phyloP scores from a whole-genome alignment of 2,888 invertebrate species.

The Mesochorus sp. region DNA sequence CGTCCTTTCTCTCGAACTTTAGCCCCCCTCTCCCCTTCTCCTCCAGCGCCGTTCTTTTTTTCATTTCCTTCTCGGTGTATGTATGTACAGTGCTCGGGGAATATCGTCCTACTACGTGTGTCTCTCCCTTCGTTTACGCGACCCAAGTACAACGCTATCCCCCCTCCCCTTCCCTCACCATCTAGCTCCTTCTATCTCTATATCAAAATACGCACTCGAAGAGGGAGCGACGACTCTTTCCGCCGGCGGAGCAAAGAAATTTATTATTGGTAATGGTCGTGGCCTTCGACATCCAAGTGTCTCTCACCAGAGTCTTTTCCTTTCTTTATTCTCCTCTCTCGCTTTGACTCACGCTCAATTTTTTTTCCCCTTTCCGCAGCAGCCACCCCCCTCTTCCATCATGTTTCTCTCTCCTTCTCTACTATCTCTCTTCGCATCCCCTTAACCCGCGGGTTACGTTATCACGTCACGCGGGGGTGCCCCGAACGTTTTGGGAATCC shows the following conservation, averaged over 20 bases:
- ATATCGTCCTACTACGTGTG: neutral
- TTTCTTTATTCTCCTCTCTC: conserved; percentile 32
- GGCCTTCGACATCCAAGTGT: conserved; percentile 64
- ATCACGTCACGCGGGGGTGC: conserved; percentile 67
- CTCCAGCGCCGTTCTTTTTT: no score
- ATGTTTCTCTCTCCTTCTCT: conserved; percentile 26
- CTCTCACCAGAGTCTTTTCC: conserved; percentile 50
- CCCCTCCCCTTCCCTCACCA: conserved; percentile 26
- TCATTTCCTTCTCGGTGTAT: conserved; percentile 21
- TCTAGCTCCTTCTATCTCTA: conserved; percentile 59
- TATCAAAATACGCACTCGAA: conserved; percentile 61
- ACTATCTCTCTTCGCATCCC: conserved; percentile 46
- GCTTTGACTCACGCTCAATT: no score
- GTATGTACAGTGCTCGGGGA: no score
- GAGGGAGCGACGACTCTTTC: conserved; percentile 58
- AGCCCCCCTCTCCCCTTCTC: conserved; percentile 11
- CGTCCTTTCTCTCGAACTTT: conserved; percentile 12
- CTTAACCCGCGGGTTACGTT: conserved; percentile 63
- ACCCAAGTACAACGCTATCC: conserved; percentile 43
- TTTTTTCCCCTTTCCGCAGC: conserved; percentile 39
- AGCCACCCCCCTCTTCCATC: neutral
- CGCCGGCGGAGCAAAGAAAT: conserved; percentile 63
- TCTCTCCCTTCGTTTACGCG: conserved; percentile 8
- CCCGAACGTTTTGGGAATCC: conserved; percentile 65
- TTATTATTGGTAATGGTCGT: conserved; percentile 67